phyloP scores from a whole-genome alignment of 2,113 vertebrate genomes.

The Corynorhinus townsendii region DNA sequence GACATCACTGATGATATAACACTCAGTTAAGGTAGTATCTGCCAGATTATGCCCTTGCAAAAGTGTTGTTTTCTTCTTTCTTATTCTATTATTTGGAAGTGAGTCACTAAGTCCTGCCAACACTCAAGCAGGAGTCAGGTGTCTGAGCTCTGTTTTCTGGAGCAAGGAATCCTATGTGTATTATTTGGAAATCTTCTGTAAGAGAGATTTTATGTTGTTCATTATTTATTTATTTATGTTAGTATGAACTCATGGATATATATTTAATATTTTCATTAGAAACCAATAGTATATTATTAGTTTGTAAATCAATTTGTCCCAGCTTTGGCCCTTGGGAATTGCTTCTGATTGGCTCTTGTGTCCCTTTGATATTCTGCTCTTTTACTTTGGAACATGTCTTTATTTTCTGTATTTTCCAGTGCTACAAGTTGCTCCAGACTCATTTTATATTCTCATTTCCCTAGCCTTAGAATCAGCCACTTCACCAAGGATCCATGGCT shows the following conservation, averaged over 20 bases:
- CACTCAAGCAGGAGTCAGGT: accelerated
- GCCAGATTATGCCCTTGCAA: not conserved
- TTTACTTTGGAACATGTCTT: not conserved
- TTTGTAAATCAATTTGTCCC: not conserved
- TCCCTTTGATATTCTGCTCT: not conserved
- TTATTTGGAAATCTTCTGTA: not conserved
- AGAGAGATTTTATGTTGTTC: not conserved
- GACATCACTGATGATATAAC: not conserved
- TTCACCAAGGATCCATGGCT: not conserved
- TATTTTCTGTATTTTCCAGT: not conserved
- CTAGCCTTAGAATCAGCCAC: not conserved
- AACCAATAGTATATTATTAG: not conserved
- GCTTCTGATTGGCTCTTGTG: not conserved
- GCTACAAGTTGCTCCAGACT: not conserved
- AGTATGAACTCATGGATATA: not conserved
- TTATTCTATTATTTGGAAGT: not conserved
- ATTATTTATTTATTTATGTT: not conserved
- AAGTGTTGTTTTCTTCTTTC: not conserved
- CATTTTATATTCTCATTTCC: not conserved
- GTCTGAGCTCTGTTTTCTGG: not conserved
- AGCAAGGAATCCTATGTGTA: not conserved
- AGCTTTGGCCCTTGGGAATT: not conserved
- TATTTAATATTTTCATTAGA: not conserved
- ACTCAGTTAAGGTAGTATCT: not conserved
- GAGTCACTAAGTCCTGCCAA: not conserved